These are phyloP conservation scores for Camponotus pennsylvanicus DNA, from an alignment of 1,140 invertebrate species.

Conservation along the genomic window DNA sequence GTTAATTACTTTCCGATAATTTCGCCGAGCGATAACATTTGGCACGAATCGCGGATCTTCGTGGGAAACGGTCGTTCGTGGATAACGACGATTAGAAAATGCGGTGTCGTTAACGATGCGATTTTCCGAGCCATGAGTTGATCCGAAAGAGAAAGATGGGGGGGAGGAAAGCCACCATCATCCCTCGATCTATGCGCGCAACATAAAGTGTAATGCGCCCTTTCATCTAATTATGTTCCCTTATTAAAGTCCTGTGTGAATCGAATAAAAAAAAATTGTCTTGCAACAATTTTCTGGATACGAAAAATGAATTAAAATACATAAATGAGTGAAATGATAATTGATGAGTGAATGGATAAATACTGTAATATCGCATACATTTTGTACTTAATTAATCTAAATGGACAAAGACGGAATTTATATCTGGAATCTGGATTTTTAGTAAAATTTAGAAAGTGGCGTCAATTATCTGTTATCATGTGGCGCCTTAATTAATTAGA, in stretches of 20 bases:
- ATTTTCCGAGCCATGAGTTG: slow-evolving; percentile 5
- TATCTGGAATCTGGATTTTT: too few relatives aligned
- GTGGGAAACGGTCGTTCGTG: slow-evolving; percentile 46
- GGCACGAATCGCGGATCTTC: slow-evolving; percentile 51
- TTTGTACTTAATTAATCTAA: too few relatives aligned
- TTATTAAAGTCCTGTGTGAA: slow-evolving; percentile 26
- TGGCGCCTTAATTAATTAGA: too few relatives aligned
- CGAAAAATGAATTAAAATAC: too few relatives aligned
- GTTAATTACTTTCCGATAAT: slow-evolving; percentile 63
- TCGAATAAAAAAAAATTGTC: background rate
- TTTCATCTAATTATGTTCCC: slow-evolving; percentile 31
- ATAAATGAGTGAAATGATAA: too few relatives aligned
- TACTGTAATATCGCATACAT: too few relatives aligned
- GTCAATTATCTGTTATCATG: too few relatives aligned
- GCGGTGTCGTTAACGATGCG: slow-evolving; percentile 61
- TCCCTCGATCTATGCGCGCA: slow-evolving; percentile 15
- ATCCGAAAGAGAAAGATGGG: background rate
- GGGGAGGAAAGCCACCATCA: background rate
- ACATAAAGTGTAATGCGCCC: slow-evolving; percentile 43
- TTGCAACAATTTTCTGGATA: too few relatives aligned
- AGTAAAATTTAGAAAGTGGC: too few relatives aligned
- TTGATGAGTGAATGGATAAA: too few relatives aligned
- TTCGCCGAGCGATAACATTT: slow-evolving; percentile 53
- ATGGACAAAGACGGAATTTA: too few relatives aligned
- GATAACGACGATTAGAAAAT: slow-evolving; percentile 55